A percentile compares a stretch with the other conserved stretches of the same genome.
Evolutionary conservation across 1,140 invertebrate species (phyloP).

Genomic region (Neotoxoptera formosana): DNA sequence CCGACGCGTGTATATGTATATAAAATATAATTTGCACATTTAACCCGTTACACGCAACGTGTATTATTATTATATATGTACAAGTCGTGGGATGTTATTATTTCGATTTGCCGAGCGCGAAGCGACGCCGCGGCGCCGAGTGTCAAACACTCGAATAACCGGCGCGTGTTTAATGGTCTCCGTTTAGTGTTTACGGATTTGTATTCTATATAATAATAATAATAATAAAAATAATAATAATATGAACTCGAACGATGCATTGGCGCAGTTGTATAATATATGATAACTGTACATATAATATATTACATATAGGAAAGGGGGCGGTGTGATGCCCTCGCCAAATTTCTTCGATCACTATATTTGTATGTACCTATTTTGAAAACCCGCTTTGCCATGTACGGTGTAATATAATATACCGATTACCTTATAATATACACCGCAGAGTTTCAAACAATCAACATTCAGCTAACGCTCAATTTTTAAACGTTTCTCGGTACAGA

Average conservation of each 20-base stretch:
- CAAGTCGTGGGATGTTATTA: background rate
- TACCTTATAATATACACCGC: background rate
- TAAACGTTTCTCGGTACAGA: background rate
- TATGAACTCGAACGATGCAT: background rate
- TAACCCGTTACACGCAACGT: slow-evolving; percentile 7
- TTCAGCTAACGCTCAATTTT: background rate
- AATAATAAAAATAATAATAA: background rate
- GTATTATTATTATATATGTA: background rate
- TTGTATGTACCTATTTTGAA: background rate
- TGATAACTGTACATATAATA: background rate
- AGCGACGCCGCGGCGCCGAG: slow-evolving; percentile 1
- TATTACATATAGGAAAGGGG: background rate
- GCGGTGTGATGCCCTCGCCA: background rate
- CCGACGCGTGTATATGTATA: background rate
- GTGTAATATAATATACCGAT: background rate
- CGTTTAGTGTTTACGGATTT: slow-evolving; percentile 7
- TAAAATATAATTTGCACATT: slow-evolving; percentile 3
- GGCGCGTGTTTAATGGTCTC: slow-evolving; percentile 5
- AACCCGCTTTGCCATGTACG: background rate
- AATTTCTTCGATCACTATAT: background rate
- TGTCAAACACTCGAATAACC: slow-evolving; percentile 9
- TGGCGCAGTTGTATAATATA: background rate
- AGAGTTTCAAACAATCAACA: background rate
- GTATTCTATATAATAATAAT: background rate
- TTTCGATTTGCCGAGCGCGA: background rate